Evolutionary conservation across 2,888 invertebrate species (phyloP).

Genomic region (Sarcophaga carnaria): DNA sequence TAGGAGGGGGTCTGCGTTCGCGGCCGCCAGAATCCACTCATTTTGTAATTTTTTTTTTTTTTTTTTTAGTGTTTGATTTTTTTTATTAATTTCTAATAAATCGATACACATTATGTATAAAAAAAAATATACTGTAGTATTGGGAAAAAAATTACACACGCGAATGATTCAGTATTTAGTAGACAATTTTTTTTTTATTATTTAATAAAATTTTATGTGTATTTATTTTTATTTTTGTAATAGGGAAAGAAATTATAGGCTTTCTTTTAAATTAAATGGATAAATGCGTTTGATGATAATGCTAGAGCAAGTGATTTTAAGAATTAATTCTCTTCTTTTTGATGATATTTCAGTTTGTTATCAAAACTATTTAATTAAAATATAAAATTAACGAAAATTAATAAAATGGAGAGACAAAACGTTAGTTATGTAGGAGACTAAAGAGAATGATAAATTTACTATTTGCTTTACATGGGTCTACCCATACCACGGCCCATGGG

Average conservation of each 20-base stretch:
- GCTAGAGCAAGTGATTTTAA: conserved; percentile 25
- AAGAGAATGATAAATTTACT: conserved; percentile 57
- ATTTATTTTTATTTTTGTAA: conserved; percentile 18
- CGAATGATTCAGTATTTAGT: conserved; percentile 11
- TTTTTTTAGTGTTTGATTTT: too few species aligned
- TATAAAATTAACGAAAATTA: conserved; percentile 37
- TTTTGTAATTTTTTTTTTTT: too few species aligned
- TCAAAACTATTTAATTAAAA: conserved; percentile 9
- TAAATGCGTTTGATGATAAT: conserved; percentile 56
- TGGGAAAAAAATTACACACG: too few species aligned
- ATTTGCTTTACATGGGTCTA: conserved; percentile 85
- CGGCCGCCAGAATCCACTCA: too few species aligned
- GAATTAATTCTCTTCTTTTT: conserved; percentile 30
- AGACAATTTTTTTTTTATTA: conserved; percentile 30
- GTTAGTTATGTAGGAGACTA: conserved; percentile 56
- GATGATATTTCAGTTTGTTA: conserved; percentile 24
- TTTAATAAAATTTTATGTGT: conserved; percentile 29
- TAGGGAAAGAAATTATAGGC: conserved; percentile 32
- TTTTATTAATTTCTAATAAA: too few species aligned
- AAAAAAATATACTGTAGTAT: too few species aligned
- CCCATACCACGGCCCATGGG: conserved; percentile 88
- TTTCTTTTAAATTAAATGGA: conserved; percentile 34
- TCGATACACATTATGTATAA: too few species aligned
- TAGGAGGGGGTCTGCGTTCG: too few species aligned
- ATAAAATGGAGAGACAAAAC: conserved; percentile 61